Conservation (phyloP, 2,888 invertebrate species). For the Fragum fragum region DNA sequence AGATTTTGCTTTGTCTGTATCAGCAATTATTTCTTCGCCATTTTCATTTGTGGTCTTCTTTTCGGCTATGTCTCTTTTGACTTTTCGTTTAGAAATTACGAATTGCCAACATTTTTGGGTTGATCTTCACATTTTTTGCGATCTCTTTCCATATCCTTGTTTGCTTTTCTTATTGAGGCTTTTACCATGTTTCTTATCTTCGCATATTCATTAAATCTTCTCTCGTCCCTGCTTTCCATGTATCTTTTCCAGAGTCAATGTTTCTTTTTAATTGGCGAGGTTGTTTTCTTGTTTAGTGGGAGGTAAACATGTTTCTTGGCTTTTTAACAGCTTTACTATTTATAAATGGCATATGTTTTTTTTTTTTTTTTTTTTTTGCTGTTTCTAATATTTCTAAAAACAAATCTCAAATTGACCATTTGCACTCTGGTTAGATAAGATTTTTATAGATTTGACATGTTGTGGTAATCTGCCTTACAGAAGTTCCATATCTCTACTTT, state of each 20-base stretch:
- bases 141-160: too few relatives aligned
- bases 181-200: too few relatives aligned
- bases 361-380: background rate
- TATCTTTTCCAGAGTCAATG: background rate
- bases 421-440: too few relatives aligned
- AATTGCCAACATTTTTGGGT: conserved; percentile 16
- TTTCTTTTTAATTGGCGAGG: background rate
- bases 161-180: too few relatives aligned
- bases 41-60: background rate
- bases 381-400: background rate
- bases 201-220: too few relatives aligned
- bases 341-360: background rate
- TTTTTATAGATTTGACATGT: background rate
- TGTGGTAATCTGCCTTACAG: background rate
- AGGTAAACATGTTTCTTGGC: background rate
- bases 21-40: background rate
- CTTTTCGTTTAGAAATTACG: background rate
- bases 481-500: background rate
- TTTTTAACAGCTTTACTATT: background rate
- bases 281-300: background rate
- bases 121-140: background rate
- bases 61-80: background rate
- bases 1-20: too few relatives aligned
- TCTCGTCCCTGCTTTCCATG: background rate
- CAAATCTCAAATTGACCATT: too few relatives aligned